phyloP scores from a whole-genome alignment of 2,797 vertebrate genomes.

The Coregonus suidteri region DNA sequence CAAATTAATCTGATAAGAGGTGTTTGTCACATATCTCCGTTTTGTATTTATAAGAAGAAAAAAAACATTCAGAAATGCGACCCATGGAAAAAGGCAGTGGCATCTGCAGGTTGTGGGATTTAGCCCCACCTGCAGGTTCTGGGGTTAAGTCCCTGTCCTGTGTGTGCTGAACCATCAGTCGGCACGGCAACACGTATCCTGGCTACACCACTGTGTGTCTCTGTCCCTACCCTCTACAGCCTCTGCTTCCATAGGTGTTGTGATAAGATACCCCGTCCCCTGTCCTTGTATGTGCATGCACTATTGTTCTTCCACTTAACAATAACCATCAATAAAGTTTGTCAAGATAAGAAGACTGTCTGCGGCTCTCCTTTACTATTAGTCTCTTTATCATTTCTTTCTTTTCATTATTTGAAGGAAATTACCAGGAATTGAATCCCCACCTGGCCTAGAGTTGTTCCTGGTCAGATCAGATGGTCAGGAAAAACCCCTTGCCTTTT shows the following conservation, averaged over 20 bases:
- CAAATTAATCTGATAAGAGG: conserved; percentile 89
- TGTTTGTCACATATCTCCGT: conserved; percentile 91
- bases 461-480: too few relatives aligned
- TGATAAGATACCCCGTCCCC: conserved; percentile 59
- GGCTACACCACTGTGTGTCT: conserved; percentile 53
- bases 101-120: not conserved
- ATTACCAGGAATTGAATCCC: too few relatives aligned
- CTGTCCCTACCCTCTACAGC: conserved; percentile 88
- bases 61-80: conserved; percentile 74
- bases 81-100: conserved; percentile 41
- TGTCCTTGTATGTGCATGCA: conserved; percentile 96
- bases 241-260: conserved; percentile 95
- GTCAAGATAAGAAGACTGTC: conserved; percentile 77
- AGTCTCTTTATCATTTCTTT: conserved; percentile 14
- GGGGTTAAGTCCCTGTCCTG: conserved; percentile 22
- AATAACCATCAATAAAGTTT: conserved; percentile 98
- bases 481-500: too few relatives aligned
- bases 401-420: not conserved
- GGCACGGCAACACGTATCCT: conserved; percentile 71
- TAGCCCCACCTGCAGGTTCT: not conserved
- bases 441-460: too few relatives aligned
- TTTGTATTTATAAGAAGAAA: conserved; percentile 82
- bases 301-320: conserved; percentile 89
- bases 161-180: conserved; percentile 69
- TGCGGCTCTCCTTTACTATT: conserved; percentile 33